Percentiles rank a stretch among this genome's conserved stretches.
These are phyloP conservation scores for Cantharis nigra DNA, from an alignment of 2,888 invertebrate genomes.

Conservation along the genomic window DNA sequence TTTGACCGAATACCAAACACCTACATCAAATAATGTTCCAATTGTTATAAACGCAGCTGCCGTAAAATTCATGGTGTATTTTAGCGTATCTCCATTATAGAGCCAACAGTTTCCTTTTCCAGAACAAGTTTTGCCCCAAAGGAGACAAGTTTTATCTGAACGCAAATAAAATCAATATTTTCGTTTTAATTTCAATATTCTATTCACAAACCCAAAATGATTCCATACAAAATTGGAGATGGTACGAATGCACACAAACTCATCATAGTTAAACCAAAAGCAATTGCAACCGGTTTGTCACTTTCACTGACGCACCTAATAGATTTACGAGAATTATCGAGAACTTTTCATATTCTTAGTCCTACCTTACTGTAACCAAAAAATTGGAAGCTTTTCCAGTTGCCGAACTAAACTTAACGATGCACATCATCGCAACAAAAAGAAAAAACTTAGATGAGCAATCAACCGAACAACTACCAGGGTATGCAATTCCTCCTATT, in stretches of 20 bases:
- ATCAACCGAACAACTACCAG: constrained; percentile 63
- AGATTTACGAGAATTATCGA: constrained; percentile 7
- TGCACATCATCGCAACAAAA: constrained; percentile 60
- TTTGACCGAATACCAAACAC: constrained; percentile 73
- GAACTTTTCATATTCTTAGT: neutral
- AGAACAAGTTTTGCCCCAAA: constrained; percentile 75
- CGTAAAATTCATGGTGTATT: constrained; percentile 68
- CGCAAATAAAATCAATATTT: constrained; percentile 24
- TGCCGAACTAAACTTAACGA: constrained; percentile 64
- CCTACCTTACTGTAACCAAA: constrained; percentile 63
- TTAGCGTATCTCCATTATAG: constrained; percentile 68
- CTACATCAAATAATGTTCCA: constrained; percentile 67
- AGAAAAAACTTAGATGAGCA: constrained; percentile 61
- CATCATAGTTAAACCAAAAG: constrained; percentile 69
- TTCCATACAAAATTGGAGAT: constrained; percentile 76
- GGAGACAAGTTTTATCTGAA: constrained; percentile 67
- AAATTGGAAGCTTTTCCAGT: constrained; percentile 67
- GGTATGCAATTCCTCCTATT: constrained; percentile 51
- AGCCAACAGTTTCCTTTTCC: constrained; percentile 76
- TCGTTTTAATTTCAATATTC: neutral
- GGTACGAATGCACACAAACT: constrained; percentile 76
- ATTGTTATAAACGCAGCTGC: constrained; percentile 68
- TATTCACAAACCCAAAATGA: constrained; percentile 64
- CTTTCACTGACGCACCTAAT: constrained; percentile 71
- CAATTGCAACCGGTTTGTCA: constrained; percentile 75